Percentiles rank a stretch among this genome's conserved stretches.
Conservation (phyloP, 2,797 vertebrate genomes). For the Chelon labrosus region DNA sequence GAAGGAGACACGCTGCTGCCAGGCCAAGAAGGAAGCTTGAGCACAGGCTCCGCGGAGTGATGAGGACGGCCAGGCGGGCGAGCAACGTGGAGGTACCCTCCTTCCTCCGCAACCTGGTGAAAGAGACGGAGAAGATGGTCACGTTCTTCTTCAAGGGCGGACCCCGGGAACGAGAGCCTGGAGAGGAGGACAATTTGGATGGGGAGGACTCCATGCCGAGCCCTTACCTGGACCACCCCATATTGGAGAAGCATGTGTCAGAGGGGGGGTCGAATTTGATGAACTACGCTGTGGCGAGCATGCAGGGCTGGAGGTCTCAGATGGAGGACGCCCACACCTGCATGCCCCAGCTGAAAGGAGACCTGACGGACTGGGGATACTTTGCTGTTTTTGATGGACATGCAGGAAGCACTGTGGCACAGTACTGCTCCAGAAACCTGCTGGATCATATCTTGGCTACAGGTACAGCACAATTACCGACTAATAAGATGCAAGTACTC, state of each 20-base stretch:
- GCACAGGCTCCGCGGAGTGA: conserved; percentile 65
- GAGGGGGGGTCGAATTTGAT: conserved; percentile 74
- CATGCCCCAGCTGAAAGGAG: conserved; percentile 75
- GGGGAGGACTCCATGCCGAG: conserved; percentile 71
- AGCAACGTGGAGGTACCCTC: conserved; percentile 85
- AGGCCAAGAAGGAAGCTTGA: conserved; percentile 74
- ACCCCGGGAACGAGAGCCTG: conserved; percentile 51
- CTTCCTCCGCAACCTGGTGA: conserved; percentile 83
- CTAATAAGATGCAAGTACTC: neutral
- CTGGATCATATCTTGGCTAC: conserved; percentile 83
- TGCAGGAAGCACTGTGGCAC: conserved; percentile 84
- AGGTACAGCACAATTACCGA: conserved; percentile 68
- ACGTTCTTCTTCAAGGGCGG: conserved; percentile 85
- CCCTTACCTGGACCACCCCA: conserved; percentile 81
- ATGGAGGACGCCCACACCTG: conserved; percentile 89
- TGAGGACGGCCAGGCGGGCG: conserved; percentile 82
- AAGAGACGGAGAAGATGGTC: conserved; percentile 86
- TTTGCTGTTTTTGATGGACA: conserved; percentile 89
- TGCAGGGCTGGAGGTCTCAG: conserved; percentile 88
- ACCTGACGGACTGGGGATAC: conserved; percentile 84
- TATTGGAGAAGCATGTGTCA: conserved; percentile 80
- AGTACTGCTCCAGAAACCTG: conserved; percentile 85
- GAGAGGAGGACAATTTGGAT: conserved; percentile 41
- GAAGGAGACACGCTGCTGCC: conserved; percentile 55
- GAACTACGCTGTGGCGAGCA: conserved; percentile 84